phyloP scores from a whole-genome alignment of 2,888 invertebrate species.

The Dendrolimus houi region DNA sequence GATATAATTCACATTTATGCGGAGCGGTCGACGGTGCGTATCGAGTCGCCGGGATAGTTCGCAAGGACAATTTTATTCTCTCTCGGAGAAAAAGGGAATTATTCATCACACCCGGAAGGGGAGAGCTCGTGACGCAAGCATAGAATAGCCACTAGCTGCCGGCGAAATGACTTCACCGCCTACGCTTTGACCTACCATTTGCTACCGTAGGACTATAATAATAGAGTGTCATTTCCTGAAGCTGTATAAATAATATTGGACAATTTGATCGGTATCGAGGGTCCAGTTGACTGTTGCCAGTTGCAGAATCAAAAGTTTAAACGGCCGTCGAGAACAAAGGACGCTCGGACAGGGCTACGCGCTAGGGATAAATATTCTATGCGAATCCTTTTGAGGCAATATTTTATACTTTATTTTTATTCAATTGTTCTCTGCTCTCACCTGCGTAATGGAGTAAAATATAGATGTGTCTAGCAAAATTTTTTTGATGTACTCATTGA shows the following conservation, averaged over 20 bases:
- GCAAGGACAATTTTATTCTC: constrained; percentile 65
- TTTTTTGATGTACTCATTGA: too few relatives aligned
- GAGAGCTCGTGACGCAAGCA: constrained; percentile 74
- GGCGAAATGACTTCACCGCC: constrained; percentile 32
- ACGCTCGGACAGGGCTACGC: constrained; percentile 60
- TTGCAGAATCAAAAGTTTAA: constrained; percentile 77
- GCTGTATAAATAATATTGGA: constrained; percentile 14
- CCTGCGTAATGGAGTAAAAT: constrained; percentile 58
- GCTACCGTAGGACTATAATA: constrained; percentile 10
- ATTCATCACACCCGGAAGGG: constrained; percentile 77
- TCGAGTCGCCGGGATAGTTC: constrained; percentile 69
- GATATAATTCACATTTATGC: constrained; percentile 72
- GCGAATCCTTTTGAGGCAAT: constrained; percentile 73
- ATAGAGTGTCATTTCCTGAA: constrained; percentile 24
- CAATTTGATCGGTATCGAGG: constrained; percentile 52
- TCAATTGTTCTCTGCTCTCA: constrained; percentile 57
- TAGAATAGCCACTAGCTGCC: constrained; percentile 60
- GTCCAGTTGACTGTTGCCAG: constrained; percentile 74
- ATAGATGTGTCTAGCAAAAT: neutral
- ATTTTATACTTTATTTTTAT: constrained; percentile 66
- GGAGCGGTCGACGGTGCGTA: constrained; percentile 66
- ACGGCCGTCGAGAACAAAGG: constrained; percentile 72
- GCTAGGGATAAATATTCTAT: constrained; percentile 71
- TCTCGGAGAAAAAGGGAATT: constrained; percentile 72
- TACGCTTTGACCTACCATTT: constrained; percentile 8